Percentiles rank a stretch among this genome's conserved stretches.
Conservation (phyloP, 2,113 vertebrate genomes). For the Cryptomyrus ogoouensis region DNA sequence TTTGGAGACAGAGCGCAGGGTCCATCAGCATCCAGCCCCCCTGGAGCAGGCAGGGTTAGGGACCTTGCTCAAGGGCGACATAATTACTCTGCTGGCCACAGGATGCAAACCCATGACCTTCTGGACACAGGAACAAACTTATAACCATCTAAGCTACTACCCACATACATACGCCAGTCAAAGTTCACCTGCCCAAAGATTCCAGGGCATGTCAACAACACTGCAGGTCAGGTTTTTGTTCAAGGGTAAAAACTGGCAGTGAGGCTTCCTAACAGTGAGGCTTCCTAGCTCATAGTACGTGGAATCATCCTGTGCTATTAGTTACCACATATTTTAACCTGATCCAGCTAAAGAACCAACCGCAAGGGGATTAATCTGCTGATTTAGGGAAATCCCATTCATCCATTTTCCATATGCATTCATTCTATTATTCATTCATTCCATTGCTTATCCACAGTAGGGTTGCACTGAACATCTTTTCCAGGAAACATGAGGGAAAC, state of each 20-base stretch:
- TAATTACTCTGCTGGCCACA: not conserved
- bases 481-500: not conserved
- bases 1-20: not conserved
- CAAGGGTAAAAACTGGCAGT: not conserved
- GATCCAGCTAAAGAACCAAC: not conserved
- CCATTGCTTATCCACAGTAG: not conserved
- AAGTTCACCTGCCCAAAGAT: not conserved
- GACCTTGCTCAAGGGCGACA: not conserved
- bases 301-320: not conserved
- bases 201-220: not conserved
- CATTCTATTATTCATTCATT: not conserved
- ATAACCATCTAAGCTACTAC: not conserved
- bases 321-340: not conserved
- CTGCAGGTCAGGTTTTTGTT: not conserved
- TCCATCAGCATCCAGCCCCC: not conserved
- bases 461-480: not conserved
- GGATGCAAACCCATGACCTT: not conserved
- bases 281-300: not conserved
- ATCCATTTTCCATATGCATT: not conserved
- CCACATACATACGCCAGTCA: not conserved
- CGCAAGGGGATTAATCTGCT: not conserved
- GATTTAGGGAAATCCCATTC: not conserved
- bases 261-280: not conserved
- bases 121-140: not conserved
- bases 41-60: not conserved